These are phyloP conservation scores for Camponotus pennsylvanicus DNA, from an alignment of 1,140 invertebrate species.

Conservation along the genomic window DNA sequence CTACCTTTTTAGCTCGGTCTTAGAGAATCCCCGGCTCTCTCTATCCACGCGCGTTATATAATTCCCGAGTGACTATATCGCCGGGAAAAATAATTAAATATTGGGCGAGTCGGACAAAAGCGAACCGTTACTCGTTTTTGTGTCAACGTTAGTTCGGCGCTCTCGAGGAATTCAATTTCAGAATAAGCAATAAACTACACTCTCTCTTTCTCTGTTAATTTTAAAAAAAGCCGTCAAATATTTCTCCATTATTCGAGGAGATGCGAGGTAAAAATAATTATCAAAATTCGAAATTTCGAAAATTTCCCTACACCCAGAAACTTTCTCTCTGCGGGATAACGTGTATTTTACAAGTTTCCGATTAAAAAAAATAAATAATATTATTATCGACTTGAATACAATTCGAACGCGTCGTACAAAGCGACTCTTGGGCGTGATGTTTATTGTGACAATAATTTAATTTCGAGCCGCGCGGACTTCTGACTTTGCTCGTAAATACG, in stretches of 20 bases:
- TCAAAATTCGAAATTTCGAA: neutral
- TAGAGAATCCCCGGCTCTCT: neutral
- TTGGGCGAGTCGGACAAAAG: neutral
- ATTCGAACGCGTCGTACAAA: neutral
- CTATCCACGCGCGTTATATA: neutral
- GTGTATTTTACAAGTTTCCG: neutral
- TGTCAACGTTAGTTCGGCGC: neutral
- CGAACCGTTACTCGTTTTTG: neutral
- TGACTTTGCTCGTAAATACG: slow-evolving; percentile 71
- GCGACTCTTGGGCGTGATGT: slow-evolving; percentile 64
- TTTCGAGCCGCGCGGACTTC: slow-evolving; percentile 68
- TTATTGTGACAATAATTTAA: slow-evolving; percentile 85
- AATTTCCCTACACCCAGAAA: neutral
- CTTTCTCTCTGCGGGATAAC: neutral
- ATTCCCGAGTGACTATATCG: neutral
- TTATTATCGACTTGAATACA: neutral
- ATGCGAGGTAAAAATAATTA: neutral
- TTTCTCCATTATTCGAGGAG: neutral
- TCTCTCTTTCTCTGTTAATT: neutral
- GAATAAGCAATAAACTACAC: neutral
- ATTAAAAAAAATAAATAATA: neutral
- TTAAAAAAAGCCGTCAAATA: neutral
- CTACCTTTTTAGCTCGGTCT: slow-evolving; percentile 32
- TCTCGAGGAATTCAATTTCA: neutral
- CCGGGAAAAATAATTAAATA: slow-evolving; percentile 21